These are phyloP conservation scores for Corvus moneduloides DNA, from an alignment of 2,113 vertebrate genomes.

Conservation along the genomic window DNA sequence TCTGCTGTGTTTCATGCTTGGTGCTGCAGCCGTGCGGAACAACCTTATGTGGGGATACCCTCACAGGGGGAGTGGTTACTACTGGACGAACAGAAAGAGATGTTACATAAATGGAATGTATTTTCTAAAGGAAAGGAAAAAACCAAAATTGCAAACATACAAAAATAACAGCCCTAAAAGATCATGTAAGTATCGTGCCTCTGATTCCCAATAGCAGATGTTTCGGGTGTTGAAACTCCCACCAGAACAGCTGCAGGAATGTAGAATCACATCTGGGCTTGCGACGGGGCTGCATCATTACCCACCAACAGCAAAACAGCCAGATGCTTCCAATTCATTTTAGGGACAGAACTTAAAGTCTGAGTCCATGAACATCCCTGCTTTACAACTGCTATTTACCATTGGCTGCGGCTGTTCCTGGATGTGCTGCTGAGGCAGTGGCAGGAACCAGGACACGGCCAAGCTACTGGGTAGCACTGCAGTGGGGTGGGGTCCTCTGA, in stretches of 20 bases:
- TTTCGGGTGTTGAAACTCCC: constrained; percentile 77
- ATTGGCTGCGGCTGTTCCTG: not conserved
- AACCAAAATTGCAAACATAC: not conserved
- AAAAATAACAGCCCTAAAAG: constrained; percentile 71
- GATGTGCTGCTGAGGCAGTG: not conserved
- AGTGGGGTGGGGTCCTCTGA: fast-evolving
- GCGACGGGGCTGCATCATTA: constrained; percentile 74
- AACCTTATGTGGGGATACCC: not conserved
- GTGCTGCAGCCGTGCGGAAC: not conserved
- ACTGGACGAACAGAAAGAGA: not conserved
- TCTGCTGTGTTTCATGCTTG: not conserved
- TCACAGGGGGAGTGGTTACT: not conserved
- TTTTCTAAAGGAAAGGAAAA: constrained; percentile 59
- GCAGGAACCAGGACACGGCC: fast-evolving
- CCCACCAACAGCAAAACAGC: constrained; percentile 74
- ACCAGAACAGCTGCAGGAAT: constrained; percentile 81
- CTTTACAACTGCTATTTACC: not conserved
- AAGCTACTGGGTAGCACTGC: not conserved
- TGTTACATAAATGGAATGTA: constrained; percentile 19
- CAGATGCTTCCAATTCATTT: constrained; percentile 78
- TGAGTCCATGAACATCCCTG: constrained; percentile 25
- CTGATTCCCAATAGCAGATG: constrained; percentile 80
- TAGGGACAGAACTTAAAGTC: constrained; percentile 64
- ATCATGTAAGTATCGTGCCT: constrained; percentile 62
- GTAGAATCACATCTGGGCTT: constrained; percentile 81